Conservation (phyloP, 2,888 invertebrate species). For the Aphrophora alni region DNA sequence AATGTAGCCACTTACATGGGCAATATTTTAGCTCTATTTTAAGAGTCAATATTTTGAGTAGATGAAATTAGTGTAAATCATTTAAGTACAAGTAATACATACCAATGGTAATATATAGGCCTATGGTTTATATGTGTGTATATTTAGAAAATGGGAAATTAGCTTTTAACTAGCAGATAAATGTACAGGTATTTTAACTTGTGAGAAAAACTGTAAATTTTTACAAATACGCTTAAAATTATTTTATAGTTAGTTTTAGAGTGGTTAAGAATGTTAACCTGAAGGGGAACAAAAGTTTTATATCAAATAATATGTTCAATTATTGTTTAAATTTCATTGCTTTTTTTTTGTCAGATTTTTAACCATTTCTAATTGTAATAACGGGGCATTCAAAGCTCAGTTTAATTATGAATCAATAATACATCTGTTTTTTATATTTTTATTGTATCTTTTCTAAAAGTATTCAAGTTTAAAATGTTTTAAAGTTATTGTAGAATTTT, state of each 20-base stretch:
- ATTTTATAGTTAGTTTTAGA: background rate
- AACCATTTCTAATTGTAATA: too few species aligned
- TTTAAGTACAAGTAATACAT: background rate
- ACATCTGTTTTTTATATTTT: background rate
- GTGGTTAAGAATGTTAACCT: background rate
- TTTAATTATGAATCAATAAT: background rate
- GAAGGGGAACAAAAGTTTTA: background rate
- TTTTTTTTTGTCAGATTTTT: background rate
- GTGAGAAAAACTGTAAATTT: background rate
- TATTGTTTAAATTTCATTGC: background rate
- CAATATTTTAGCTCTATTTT: background rate
- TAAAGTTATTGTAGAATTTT: too few species aligned
- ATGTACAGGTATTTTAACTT: background rate
- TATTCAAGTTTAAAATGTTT: too few species aligned
- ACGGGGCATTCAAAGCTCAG: background rate
- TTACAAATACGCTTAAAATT: background rate
- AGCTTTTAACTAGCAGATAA: background rate
- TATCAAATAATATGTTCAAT: background rate
- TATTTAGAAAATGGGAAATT: background rate
- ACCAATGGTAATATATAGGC: background rate
- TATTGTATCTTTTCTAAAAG: background rate
- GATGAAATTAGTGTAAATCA: background rate
- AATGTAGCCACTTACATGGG: background rate
- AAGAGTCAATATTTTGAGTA: background rate
- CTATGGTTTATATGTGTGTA: background rate